Conservation (phyloP, 2,113 vertebrate genomes). For the Dermatemys mawii region DNA sequence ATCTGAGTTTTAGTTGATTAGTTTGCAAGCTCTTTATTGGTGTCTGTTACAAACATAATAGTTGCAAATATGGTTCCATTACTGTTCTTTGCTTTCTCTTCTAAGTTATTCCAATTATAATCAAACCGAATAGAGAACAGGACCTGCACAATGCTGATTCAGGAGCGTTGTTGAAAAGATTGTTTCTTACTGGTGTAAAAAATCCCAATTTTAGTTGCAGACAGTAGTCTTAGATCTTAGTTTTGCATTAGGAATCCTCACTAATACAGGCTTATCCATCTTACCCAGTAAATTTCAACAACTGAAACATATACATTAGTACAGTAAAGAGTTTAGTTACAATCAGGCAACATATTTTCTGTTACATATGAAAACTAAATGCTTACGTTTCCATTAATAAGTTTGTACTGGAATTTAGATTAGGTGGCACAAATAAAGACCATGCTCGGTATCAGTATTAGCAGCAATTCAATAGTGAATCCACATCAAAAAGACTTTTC, state of each 20-base stretch:
- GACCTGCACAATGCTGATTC: neutral
- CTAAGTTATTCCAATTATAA: neutral
- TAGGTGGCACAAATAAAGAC: neutral
- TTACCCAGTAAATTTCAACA: conserved; percentile 17
- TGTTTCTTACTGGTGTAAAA: conserved; percentile 15
- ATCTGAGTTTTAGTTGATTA: neutral
- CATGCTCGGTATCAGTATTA: neutral
- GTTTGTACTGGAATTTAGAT: neutral
- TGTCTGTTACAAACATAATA: neutral
- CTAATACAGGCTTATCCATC: neutral
- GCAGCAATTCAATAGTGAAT: neutral
- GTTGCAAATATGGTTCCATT: neutral
- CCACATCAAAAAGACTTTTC: neutral
- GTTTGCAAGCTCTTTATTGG: neutral
- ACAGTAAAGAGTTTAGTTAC: neutral
- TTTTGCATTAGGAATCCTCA: neutral
- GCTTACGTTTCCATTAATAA: neutral
- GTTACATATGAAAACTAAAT: neutral
- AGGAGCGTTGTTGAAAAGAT: neutral
- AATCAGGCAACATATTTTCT: neutral
- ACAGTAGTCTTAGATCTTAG: neutral
- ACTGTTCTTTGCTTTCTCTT: neutral
- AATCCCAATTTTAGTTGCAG: neutral
- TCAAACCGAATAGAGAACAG: conserved; percentile 31
- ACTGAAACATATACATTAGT: neutral